Evolutionary conservation across 2,797 vertebrate genomes (phyloP).

Genomic region (Eutrigla gurnardus): DNA sequence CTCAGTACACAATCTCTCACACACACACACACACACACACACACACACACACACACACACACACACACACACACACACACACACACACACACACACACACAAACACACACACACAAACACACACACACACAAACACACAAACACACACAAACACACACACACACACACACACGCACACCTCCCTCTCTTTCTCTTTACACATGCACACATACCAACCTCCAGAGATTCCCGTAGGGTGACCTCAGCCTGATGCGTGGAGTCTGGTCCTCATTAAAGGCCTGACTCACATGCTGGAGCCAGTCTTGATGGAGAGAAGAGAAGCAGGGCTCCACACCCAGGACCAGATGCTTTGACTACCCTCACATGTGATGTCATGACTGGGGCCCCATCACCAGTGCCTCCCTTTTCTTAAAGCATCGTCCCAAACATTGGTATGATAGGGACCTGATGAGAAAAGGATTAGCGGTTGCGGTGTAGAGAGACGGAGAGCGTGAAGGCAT

Average conservation of each 20-base stretch:
- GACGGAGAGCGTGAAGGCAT: slow-evolving; percentile 26
- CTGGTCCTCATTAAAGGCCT: slow-evolving; percentile 86
- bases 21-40: not conserved
- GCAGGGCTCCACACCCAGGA: slow-evolving; percentile 81
- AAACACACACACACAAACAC: slow-evolving; percentile 10
- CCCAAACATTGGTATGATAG: slow-evolving; percentile 57
- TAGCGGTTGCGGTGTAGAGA: slow-evolving; percentile 24
- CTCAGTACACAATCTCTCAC: not conserved
- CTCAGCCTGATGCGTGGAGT: slow-evolving; percentile 75
- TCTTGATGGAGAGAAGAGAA: slow-evolving; percentile 74
- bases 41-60: slow-evolving; percentile 12
- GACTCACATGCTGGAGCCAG: slow-evolving; percentile 80
- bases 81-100: not conserved
- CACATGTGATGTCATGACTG: slow-evolving; percentile 80
- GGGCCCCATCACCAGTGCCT: slow-evolving; percentile 71
- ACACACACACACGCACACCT: slow-evolving; percentile 41
- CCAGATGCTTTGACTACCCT: slow-evolving; percentile 82
- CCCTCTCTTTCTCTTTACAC: slow-evolving; percentile 37
- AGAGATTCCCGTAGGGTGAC: slow-evolving; percentile 79
- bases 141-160: slow-evolving; percentile 13
- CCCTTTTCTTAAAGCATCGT: slow-evolving; percentile 56
- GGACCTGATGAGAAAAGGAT: slow-evolving; percentile 34
- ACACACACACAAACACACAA: not conserved
- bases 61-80: slow-evolving; percentile 36
- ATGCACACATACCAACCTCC: slow-evolving; percentile 59